Base-by-base conservation (phyloP, 2,888 invertebrate genomes). In the Andrena minutula region DNA sequence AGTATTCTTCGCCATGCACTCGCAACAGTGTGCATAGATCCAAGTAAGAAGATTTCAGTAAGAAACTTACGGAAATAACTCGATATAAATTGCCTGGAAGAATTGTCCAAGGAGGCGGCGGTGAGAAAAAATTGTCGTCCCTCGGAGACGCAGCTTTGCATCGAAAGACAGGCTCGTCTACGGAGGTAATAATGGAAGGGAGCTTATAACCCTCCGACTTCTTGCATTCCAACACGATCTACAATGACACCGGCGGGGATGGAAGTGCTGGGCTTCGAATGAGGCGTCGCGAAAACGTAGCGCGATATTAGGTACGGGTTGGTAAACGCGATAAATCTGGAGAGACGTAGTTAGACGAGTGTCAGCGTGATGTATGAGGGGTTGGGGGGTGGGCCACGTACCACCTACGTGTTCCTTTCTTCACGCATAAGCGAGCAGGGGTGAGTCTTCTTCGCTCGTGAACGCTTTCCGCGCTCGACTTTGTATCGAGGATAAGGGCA, bases 291-390 rank as follows among this genome's bases (percentile, higher is more conserved):
- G 83, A 82, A 89, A 88, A 89, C 85, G 87, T 89, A 83, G 86
- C 86, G 85, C 88, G 89, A 91, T 91, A 92, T 91, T 90, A 88
- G 82, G 83, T 82, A 82, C 83, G 86, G 41, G 88, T 90, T 88
- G 92, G 90, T 90, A 91, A 92, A 91, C 90, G 88, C 91, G 91
- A 92, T 92, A 92, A 93, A 93, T 92, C 91, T 89, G 89, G 86
- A 83, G 86, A 89, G 91, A 91, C 89, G 88, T 89, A 86, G 88
- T 91, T 89, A 89, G 92, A 91, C 90, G 90, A 89, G 88, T 90
- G 92, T 91, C 91, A 91, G 82, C 85, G 80, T 92, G 92, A 92
- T 92, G 90, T 91, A 92, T 89, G 92, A 90, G 91, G 86, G 86
- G 88, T 85, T 66, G 86, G 74, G 74, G 64, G 61, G 70, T 23